These are phyloP conservation scores for Picus viridis DNA, from an alignment of 2,797 vertebrate genomes.

Conservation along the genomic window DNA sequence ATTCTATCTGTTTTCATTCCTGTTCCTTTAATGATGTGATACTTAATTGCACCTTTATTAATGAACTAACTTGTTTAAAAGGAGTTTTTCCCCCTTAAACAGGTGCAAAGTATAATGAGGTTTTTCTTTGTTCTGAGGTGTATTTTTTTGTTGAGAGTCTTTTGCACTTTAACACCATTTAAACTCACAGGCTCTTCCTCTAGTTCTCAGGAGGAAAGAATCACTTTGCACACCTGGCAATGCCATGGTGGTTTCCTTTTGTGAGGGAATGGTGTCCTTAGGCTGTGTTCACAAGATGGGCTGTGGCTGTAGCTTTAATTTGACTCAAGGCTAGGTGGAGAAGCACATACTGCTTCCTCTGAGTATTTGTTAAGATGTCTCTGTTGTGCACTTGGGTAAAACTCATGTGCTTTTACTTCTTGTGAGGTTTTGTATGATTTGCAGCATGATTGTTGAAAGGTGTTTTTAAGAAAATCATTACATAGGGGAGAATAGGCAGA, in stretches of 20 bases:
- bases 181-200: background rate
- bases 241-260: background rate
- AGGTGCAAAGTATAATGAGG: slow-evolving; percentile 64
- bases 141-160: slow-evolving; percentile 40
- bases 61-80: slow-evolving; percentile 49
- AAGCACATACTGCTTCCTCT: background rate
- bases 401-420: background rate
- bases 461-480: background rate
- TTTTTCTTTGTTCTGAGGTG: slow-evolving; percentile 44
- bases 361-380: background rate
- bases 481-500: background rate
- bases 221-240: slow-evolving; percentile 9
- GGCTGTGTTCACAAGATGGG: background rate
- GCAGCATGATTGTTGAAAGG: background rate
- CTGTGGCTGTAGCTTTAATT: background rate
- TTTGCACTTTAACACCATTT: slow-evolving; percentile 45
- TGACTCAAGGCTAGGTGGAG: background rate
- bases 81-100: slow-evolving; percentile 38
- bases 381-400: background rate
- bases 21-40: slow-evolving; percentile 54
- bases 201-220: background rate
- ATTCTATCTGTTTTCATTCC: slow-evolving; percentile 15
- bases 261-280: background rate
- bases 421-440: background rate
- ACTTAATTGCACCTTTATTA: slow-evolving; percentile 67